phyloP scores from a whole-genome alignment of 1,140 invertebrate genomes.

The Thaumetopoea pityocampa region DNA sequence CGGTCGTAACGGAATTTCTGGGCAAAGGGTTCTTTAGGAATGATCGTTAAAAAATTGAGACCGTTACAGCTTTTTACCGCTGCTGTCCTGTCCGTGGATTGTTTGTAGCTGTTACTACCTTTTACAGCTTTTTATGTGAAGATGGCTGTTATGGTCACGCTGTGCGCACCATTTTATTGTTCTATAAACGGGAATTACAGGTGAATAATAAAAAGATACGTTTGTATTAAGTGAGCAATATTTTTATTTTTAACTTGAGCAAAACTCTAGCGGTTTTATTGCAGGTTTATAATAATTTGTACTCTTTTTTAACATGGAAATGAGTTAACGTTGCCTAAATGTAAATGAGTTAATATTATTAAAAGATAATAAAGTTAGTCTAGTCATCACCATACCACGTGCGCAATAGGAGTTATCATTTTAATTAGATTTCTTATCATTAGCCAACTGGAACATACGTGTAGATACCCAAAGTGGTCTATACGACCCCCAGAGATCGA shows the following conservation, averaged over 20 bases:
- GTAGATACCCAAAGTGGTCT: no score
- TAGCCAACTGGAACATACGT: no score
- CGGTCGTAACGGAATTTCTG: conserved; percentile 53
- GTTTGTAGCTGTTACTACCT: conserved; percentile 14
- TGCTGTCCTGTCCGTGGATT: conserved; percentile 40
- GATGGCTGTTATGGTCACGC: conserved; percentile 12
- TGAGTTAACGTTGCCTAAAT: conserved; percentile 4
- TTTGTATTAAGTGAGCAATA: conserved; percentile 8
- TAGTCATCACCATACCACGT: no score
- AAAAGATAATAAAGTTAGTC: no score
- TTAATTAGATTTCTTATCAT: no score
- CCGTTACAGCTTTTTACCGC: conserved; percentile 56
- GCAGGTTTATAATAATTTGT: conserved; percentile 7
- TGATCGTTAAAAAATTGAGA: conserved; percentile 52
- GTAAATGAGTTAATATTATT: conserved; percentile 4
- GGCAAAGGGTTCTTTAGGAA: conserved; percentile 46
- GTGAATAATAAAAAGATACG: conserved; percentile 14
- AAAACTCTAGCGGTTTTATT: conserved; percentile 7
- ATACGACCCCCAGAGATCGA: no score
- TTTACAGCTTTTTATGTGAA: conserved; percentile 11
- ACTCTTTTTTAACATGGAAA: conserved; percentile 11
- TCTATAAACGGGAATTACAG: conserved; percentile 15
- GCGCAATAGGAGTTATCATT: no score
- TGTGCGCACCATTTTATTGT: conserved; percentile 15
- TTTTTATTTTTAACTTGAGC: conserved; percentile 6